Base-by-base conservation (phyloP, 2,113 vertebrate genomes). In the Cervus canadensis region DNA sequence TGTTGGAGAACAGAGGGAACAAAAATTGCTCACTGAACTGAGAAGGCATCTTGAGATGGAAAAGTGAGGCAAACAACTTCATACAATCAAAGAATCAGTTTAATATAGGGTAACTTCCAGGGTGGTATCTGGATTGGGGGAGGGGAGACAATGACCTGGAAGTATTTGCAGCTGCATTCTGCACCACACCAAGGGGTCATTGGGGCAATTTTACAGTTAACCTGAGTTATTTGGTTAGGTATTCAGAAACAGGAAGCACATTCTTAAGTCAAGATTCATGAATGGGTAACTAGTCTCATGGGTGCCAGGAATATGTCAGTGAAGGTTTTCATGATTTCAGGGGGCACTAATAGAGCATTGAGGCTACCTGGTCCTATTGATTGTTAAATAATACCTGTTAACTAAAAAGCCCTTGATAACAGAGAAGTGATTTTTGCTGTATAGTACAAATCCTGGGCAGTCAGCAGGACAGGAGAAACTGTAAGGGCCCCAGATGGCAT, bases 121-220 rank as follows among this genome's bases (percentile, higher is more conserved):
- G 81, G 52, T 83, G 33, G 50, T 21, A 9, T 56, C n/a, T 23
- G 52, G 50, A 16, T 36, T 23, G 21, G 16, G 33, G 3, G 7
- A 14, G 50, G 52, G n/a, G n/a, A 36, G 81, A 36, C 52, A 56
- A 40, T 36, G 81, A 83, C n/a, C n/a, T 26, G 50, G 79, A 82
- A 36, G 79, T 13, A 56, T 56, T 82, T 54, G 79, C 79, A 83
- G 50, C 52, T 56, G 50, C 52, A 26, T 52, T 56, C 52, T 83
- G 33, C 0, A 26, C 21, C 4, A 1, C 12, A 1, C 4, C 52
- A 56, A 74, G 13, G 13, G 13, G n/a, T 23, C 52, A 56, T 0
- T 26, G 81, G 21, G 81, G 23, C 81, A 36, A 9, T 56, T 15
- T 9, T 56, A 26, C 16, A 56, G 21, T 56, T 83, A 56, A 40